Conservation (phyloP, 1,140 invertebrate species). For the Drosophila pachea region DNA sequence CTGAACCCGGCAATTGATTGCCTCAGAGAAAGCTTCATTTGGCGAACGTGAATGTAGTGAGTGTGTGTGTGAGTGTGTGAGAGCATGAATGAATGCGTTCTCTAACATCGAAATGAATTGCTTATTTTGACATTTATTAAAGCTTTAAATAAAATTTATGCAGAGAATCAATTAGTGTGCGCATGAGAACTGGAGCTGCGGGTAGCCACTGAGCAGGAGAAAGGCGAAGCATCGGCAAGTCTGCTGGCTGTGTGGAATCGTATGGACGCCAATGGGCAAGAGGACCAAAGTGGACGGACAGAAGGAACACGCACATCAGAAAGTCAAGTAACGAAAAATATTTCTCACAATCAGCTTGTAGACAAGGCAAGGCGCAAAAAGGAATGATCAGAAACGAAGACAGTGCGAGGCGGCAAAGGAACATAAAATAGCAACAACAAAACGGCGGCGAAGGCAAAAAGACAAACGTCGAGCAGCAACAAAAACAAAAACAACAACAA, state of each 20-base stretch:
- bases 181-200: conserved; percentile 8
- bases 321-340: conserved; percentile 70
- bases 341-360: conserved; percentile 72
- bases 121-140: conserved; percentile 78
- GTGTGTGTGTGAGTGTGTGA: conserved; percentile 21
- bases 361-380: conserved; percentile 35
- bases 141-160: conserved; percentile 78
- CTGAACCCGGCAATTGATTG: conserved; percentile 76
- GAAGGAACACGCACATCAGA: conserved; percentile 34
- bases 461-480: conserved; percentile 49
- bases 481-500: conserved; percentile 36
- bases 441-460: conserved; percentile 55
- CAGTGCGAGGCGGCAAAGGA: conserved; percentile 24
- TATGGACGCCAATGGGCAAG: conserved; percentile 10
- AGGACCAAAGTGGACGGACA: not conserved
- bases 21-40: conserved; percentile 70
- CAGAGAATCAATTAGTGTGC: conserved; percentile 75
- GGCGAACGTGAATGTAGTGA: conserved; percentile 11
- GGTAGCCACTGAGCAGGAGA: conserved; percentile 11
- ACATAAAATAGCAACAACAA: conserved; percentile 51
- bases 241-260: conserved; percentile 9
- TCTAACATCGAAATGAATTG: conserved; percentile 78
- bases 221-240: not conserved
- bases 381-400: conserved; percentile 14
- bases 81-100: conserved; percentile 45